phyloP scores from a whole-genome alignment of 2,888 invertebrate genomes.

The Linnaemya tessellans region DNA sequence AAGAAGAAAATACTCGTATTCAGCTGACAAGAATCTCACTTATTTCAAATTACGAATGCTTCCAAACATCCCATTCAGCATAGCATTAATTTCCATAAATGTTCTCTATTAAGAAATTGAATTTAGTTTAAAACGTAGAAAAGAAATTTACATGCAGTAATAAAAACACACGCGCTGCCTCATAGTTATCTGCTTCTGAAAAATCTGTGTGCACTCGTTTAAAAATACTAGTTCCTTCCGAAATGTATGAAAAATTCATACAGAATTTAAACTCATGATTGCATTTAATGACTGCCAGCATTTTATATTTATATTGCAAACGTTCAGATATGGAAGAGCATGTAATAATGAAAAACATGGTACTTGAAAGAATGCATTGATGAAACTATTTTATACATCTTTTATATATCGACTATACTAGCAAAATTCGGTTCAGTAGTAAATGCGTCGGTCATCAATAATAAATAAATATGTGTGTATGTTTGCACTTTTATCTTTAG shows the following conservation, averaged over 20 bases:
- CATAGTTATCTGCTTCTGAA: slow-evolving; percentile 25
- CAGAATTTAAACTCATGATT: slow-evolving; percentile 47
- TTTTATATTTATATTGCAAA: not conserved
- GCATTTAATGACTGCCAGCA: slow-evolving; percentile 16
- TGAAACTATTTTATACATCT: too few species aligned
- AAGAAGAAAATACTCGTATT: not conserved
- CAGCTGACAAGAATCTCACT: slow-evolving; percentile 1
- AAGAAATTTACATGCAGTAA: slow-evolving; percentile 20
- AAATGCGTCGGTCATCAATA: too few species aligned
- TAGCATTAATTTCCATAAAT: slow-evolving; percentile 43
- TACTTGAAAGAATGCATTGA: not conserved
- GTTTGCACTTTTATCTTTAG: too few species aligned
- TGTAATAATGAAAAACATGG: not conserved
- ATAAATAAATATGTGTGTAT: too few species aligned
- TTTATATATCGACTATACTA: too few species aligned
- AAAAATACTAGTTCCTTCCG: not conserved
- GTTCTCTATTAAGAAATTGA: slow-evolving; percentile 40
- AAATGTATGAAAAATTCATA: slow-evolving; percentile 40
- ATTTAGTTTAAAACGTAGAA: slow-evolving; percentile 40
- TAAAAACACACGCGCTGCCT: slow-evolving; percentile 17
- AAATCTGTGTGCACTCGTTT: slow-evolving; percentile 19
- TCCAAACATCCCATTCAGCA: slow-evolving; percentile 9
- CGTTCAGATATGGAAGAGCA: not conserved
- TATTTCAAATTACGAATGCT: slow-evolving; percentile 6
- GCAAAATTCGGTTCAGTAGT: too few species aligned